Conservation (phyloP, 2,888 invertebrate genomes). For the Drosophila histrio region DNA sequence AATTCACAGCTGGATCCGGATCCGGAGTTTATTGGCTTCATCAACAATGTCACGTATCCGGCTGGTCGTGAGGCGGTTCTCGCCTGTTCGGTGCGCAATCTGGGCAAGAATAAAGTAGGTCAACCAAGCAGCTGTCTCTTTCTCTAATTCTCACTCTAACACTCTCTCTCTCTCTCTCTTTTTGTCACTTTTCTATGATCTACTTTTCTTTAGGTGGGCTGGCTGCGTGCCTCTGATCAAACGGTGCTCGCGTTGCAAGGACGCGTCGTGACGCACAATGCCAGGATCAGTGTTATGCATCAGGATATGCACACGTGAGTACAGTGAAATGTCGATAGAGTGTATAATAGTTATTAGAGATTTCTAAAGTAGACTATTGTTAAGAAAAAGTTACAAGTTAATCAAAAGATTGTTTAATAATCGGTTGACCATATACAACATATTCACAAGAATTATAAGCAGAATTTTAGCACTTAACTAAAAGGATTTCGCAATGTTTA, state of each 20-base stretch:
- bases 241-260: conserved; percentile 94
- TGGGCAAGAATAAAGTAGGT: conserved; percentile 84
- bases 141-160: neutral
- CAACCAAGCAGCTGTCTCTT: neutral
- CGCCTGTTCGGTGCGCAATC: conserved; percentile 83
- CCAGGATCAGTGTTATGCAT: conserved; percentile 91
- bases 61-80: conserved; percentile 84
- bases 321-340: neutral
- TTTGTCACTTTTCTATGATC: neutral
- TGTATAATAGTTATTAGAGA: too few relatives aligned
- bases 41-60: conserved; percentile 84
- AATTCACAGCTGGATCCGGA: conserved; percentile 83
- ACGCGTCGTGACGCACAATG: conserved; percentile 92
- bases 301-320: conserved; percentile 90
- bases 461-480: too few relatives aligned
- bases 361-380: too few relatives aligned
- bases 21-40: conserved; percentile 84
- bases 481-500: too few relatives aligned
- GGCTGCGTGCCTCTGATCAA: conserved; percentile 95
- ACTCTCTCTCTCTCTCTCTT: neutral
- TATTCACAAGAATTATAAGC: too few relatives aligned
- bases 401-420: too few relatives aligned
- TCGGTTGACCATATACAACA: too few relatives aligned
- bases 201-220: conserved; percentile 89
- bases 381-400: too few relatives aligned